Conservation (phyloP, 2,888 invertebrate species). For the Synergus itoensis region DNA sequence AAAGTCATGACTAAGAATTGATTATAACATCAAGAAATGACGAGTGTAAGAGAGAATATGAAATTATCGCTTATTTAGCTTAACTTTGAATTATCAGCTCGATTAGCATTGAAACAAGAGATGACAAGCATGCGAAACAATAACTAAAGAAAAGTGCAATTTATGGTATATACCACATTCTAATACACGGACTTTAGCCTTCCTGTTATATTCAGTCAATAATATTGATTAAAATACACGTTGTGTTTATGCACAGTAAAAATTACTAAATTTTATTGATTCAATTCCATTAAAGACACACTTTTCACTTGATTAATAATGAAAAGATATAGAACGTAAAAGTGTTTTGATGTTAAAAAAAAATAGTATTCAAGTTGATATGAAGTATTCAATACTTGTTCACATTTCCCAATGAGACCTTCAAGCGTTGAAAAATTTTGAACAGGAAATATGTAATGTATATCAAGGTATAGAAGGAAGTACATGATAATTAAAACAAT, state of each 20-base stretch:
- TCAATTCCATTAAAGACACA: background rate
- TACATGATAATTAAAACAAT: conserved; percentile 2
- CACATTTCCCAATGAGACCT: background rate
- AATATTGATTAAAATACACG: conserved; percentile 22
- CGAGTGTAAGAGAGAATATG: background rate
- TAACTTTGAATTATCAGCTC: background rate
- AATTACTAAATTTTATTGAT: background rate
- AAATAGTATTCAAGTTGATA: background rate
- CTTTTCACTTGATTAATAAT: background rate
- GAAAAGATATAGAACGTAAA: background rate
- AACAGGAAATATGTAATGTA: background rate
- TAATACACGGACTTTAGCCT: conserved; percentile 10
- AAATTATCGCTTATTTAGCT: background rate
- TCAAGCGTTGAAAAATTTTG: background rate
- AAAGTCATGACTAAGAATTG: background rate
- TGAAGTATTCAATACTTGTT: background rate
- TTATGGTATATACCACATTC: background rate
- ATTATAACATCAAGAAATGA: background rate
- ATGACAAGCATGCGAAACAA: background rate
- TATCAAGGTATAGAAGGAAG: background rate
- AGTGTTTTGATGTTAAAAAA: background rate
- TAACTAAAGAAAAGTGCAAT: background rate
- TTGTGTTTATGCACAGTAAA: background rate
- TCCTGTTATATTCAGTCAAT: background rate
- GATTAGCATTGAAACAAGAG: background rate